phyloP scores from a whole-genome alignment of 2,797 vertebrate species.

The Sarcoramphus papa region DNA sequence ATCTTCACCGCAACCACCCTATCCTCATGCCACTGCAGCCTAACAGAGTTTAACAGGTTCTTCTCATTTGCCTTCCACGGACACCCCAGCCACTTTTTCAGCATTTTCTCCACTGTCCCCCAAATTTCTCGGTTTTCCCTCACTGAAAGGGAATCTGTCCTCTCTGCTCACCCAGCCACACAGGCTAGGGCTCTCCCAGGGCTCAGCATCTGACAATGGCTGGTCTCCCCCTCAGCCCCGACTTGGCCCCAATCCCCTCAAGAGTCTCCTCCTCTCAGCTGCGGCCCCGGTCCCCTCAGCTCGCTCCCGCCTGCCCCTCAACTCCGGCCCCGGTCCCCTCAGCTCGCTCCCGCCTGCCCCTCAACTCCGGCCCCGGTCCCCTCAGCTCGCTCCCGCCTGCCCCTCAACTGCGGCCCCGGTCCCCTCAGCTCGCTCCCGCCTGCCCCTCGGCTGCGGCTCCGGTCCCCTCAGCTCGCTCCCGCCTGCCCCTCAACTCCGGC shows the following conservation, averaged over 20 bases:
- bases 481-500: no score
- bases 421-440: no score
- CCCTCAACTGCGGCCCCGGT: rapidly evolving
- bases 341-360: background rate
- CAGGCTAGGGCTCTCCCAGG: background rate
- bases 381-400: background rate
- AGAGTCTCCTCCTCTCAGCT: background rate
- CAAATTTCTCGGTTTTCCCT: background rate
- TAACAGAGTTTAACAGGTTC: background rate
- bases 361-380: rapidly evolving
- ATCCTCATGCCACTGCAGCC: background rate
- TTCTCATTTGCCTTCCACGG: background rate
- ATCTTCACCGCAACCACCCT: background rate
- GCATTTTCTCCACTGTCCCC: background rate
- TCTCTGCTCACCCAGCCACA: background rate
- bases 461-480: no score
- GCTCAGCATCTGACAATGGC: background rate
- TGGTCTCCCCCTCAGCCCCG: background rate
- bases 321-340: background rate
- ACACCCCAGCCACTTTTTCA: background rate
- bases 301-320: background rate
- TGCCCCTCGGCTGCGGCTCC: background rate
- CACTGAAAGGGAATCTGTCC: rapidly evolving
- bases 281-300: rapidly evolving
- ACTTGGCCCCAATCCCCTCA: background rate